These are phyloP conservation scores for Bombus affinis DNA, from an alignment of 1,140 invertebrate species.

Conservation along the genomic window DNA sequence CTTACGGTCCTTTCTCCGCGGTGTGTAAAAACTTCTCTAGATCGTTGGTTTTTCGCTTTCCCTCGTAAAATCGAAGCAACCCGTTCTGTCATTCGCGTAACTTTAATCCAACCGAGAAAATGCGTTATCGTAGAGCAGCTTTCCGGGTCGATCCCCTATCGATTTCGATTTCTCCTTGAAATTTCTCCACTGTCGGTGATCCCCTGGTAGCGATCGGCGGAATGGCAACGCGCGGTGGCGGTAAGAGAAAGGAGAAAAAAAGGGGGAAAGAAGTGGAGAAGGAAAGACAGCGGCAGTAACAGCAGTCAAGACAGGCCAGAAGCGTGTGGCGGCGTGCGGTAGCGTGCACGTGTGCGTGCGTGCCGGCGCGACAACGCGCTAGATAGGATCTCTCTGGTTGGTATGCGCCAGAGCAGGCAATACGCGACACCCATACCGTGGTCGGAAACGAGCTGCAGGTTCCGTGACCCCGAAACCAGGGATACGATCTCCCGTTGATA, in stretches of 20 bases:
- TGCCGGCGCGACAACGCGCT: slow-evolving; percentile 53
- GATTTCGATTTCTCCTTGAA: slow-evolving; percentile 76
- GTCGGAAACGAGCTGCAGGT: slow-evolving; percentile 60
- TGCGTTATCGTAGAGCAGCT: slow-evolving; percentile 31
- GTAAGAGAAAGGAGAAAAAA: not conserved
- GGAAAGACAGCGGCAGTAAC: not conserved
- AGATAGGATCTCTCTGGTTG: slow-evolving; percentile 62
- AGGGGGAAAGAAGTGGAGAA: not conserved
- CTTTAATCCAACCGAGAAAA: slow-evolving; percentile 26
- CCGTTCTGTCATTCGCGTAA: not conserved
- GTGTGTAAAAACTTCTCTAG: not conserved
- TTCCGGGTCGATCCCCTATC: slow-evolving; percentile 64
- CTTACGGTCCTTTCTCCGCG: too few relatives aligned
- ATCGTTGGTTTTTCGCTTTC: not conserved
- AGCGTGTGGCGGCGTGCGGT: slow-evolving; percentile 25
- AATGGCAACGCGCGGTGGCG: slow-evolving; percentile 19
- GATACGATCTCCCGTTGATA: slow-evolving; percentile 49
- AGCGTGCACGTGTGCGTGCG: slow-evolving; percentile 44
- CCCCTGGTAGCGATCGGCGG: slow-evolving; percentile 1
- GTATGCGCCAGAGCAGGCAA: slow-evolving; percentile 63
- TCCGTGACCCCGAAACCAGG: slow-evolving; percentile 67
- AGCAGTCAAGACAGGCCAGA: not conserved
- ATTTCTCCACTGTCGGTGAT: slow-evolving; percentile 63
- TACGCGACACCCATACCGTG: slow-evolving; percentile 65
- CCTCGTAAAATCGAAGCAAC: slow-evolving; percentile 24